Base-by-base conservation (phyloP, 2,113 vertebrate genomes). In the Aramus guarauna region DNA sequence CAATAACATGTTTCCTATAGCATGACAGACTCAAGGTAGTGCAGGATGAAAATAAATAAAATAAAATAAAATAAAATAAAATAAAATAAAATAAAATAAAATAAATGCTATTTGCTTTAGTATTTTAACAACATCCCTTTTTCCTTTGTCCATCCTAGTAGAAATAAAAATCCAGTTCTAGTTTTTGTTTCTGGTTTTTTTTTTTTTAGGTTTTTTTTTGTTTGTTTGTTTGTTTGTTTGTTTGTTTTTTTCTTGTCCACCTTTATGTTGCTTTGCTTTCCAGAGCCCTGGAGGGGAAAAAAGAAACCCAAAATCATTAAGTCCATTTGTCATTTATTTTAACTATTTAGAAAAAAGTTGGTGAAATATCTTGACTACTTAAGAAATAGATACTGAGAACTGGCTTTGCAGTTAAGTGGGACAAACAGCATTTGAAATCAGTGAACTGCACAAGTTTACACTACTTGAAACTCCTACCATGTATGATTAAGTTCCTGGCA, bases 281-380 rank as follows among this genome's bases (percentile, higher is more conserved):
- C 5, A 13, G 41, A n/a, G 8, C 0, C 5, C 22, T 3, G 9
- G 18, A 15, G 4, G 53, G 53, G 8, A 2, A 53, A 30, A 62
- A 69, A 48, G 56, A 39, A 52, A 13, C 29, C 26, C 15, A 19
- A 8, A 0, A 55, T 37, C 22, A 23, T 34, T 26, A 26, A 24
- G 3, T 58, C 11, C 5, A 24, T 56, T 64, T 34, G 16, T 71
- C 2, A 34, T 75, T 69, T 73, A 9, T 68, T 91, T 79, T 37
- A 69, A 59, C 2, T 59, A 3, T 45, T 55, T 43, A n/a, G 8
- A 59, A 80, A 75, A 53, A 60, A 8, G 1, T 8, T 45, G 6
- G 11, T 63, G 0, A 64, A 68, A 41, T 69, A 41, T 55, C 45
- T 50, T 6, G 0, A 60, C 22, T 56, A 8, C 13, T 64, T 69